These are phyloP conservation scores for Venturia canescens DNA, from an alignment of 1,140 invertebrate genomes.

Conservation along the genomic window DNA sequence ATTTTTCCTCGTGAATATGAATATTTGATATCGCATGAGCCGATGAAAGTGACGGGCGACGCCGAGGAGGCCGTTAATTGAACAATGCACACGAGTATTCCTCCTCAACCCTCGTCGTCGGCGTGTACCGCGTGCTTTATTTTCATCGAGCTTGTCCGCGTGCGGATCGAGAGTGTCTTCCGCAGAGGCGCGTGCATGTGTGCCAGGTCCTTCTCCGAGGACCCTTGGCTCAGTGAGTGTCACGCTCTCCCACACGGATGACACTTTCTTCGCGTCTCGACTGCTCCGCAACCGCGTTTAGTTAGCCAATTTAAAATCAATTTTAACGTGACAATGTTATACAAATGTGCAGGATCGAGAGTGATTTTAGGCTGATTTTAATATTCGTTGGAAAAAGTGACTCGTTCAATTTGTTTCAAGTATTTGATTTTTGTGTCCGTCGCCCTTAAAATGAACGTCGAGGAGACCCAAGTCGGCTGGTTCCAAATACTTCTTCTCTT, in stretches of 20 bases:
- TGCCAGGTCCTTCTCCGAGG: conserved; percentile 41
- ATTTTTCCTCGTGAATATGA: not conserved
- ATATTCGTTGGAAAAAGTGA: not conserved
- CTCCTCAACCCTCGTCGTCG: conserved; percentile 21
- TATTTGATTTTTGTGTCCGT: not conserved
- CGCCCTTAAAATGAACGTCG: conserved; percentile 63
- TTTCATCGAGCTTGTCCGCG: not conserved
- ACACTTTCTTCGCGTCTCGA: conserved; percentile 55
- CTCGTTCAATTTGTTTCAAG: not conserved
- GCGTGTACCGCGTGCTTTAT: not conserved
- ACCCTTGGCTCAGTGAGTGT: conserved; percentile 60
- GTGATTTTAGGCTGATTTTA: not conserved
- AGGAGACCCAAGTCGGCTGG: conserved; percentile 68
- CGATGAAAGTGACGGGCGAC: conserved; percentile 19
- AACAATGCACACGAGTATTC: conserved; percentile 35
- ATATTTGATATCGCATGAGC: conserved; percentile 34
- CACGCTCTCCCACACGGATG: conserved; percentile 62
- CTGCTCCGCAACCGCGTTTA: not conserved
- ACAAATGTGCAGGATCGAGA: not conserved
- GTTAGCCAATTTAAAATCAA: not conserved
- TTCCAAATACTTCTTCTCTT: conserved; percentile 75
- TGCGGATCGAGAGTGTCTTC: conserved; percentile 27
- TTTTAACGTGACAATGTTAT: conserved; percentile 5
- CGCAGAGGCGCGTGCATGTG: conserved; percentile 19
- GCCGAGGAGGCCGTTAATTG: not conserved